Conservation (phyloP, 2,888 invertebrate species). For the Phorcus lineatus region DNA sequence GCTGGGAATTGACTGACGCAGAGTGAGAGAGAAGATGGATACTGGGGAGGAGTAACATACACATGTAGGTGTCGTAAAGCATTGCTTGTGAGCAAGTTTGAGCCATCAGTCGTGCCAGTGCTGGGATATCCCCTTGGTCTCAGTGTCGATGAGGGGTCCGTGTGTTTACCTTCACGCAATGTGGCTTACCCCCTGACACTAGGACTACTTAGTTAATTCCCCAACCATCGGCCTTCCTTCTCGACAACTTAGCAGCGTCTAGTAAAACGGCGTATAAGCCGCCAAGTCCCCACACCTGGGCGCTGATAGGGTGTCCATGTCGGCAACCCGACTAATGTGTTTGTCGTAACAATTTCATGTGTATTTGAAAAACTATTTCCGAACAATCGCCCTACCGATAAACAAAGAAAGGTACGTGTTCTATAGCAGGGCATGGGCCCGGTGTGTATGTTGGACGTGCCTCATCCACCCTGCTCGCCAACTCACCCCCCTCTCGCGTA, state of each 20-base stretch:
- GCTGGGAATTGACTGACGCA: background rate
- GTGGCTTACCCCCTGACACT: background rate
- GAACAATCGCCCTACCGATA: slow-evolving; percentile 30
- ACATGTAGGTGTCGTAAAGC: background rate
- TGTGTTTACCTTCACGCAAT: slow-evolving; percentile 12
- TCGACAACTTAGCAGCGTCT: background rate
- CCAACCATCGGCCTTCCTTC: background rate
- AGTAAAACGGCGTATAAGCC: slow-evolving; percentile 4
- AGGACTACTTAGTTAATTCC: background rate
- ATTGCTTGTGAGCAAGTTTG: background rate
- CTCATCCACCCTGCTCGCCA: background rate
- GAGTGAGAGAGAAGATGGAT: background rate
- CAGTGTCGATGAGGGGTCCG: background rate
- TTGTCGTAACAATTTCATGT: slow-evolving; percentile 28
- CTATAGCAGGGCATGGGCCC: background rate
- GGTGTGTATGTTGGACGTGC: background rate
- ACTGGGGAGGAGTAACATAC: background rate
- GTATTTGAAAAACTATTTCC: slow-evolving; percentile 31
- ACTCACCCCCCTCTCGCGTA: background rate
- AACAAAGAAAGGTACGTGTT: slow-evolving; percentile 29
- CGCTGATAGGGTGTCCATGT: background rate
- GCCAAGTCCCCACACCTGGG: background rate
- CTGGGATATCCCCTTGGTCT: background rate
- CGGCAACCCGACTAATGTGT: slow-evolving; percentile 23
- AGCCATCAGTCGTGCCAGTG: background rate